Conservation (phyloP, 2,113 vertebrate genomes). For the Oreochromis niloticus region DNA sequence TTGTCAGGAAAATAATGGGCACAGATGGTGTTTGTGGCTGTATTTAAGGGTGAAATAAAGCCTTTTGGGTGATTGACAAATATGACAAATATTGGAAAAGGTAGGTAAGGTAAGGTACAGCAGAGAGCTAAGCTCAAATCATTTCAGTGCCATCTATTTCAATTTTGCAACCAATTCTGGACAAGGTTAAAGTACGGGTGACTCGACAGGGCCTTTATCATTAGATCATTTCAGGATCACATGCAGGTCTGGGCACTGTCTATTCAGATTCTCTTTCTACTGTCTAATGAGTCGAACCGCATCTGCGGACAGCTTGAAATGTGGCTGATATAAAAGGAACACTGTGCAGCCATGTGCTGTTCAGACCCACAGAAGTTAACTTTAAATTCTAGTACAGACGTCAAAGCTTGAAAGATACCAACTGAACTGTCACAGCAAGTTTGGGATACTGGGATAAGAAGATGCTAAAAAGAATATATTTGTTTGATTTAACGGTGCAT, state of each 20-base stretch:
- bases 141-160: not conserved
- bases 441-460: not conserved
- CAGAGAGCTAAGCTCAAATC: not conserved
- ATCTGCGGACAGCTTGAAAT: not conserved
- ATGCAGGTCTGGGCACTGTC: conserved; percentile 9
- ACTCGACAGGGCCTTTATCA: not conserved
- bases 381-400: not conserved
- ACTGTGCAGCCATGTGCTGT: not conserved
- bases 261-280: not conserved
- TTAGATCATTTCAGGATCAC: conserved; percentile 35
- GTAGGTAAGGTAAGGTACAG: not conserved
- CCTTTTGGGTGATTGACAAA: not conserved
- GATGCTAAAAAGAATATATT: not conserved
- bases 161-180: not conserved
- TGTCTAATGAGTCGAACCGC: not conserved
- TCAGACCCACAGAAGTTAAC: not conserved
- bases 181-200: not conserved
- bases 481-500: not conserved
- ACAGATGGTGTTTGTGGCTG: not conserved
- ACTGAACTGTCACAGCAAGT: not conserved
- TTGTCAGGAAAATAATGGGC: not conserved
- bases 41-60: not conserved
- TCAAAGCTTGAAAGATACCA: not conserved
- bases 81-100: not conserved
- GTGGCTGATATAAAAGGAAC: not conserved